A percentile compares a stretch with the other conserved stretches of the same genome.
Evolutionary conservation across 2,797 vertebrate genomes (phyloP).

Genomic region (Phrynocephalus vlangalii): DNA sequence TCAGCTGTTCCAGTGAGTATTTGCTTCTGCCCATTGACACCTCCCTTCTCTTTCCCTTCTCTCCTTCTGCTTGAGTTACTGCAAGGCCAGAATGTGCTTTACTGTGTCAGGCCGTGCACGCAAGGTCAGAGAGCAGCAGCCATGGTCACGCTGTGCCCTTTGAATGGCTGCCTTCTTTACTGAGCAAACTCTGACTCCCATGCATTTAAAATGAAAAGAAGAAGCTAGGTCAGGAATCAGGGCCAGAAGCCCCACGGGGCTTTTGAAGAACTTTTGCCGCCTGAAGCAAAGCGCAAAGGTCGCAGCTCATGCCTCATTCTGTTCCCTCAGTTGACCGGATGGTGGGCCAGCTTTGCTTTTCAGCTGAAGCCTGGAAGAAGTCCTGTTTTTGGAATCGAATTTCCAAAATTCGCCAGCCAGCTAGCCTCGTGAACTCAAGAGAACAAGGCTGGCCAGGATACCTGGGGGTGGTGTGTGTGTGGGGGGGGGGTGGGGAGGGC

Average conservation of each 20-base stretch:
- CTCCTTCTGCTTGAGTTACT: neutral
- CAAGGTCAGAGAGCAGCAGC: neutral
- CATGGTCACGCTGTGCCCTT: neutral
- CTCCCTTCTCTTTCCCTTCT: neutral
- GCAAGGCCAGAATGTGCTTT: neutral
- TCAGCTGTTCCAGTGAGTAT: neutral
- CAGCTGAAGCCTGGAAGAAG: neutral
- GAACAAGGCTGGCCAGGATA: neutral
- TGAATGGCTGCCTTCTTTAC: neutral
- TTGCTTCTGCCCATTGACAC: neutral
- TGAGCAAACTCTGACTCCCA: neutral
- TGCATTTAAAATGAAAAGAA: neutral
- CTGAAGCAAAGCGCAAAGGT: neutral
- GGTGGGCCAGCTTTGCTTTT: neutral
- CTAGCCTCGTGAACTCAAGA: no score
- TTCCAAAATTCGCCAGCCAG: no score
- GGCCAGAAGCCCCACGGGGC: neutral
- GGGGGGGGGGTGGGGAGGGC: neutral
- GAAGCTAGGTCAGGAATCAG: neutral
- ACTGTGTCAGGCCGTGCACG: neutral
- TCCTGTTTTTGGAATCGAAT: no score
- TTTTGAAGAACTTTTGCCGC: neutral
- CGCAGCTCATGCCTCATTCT: neutral
- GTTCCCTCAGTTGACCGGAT: neutral
- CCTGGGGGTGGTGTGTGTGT: neutral